Evolutionary conservation across 92 coral and sea anemone genomes (phyloP).

Genomic region (Meandrina meandrites): DNA sequence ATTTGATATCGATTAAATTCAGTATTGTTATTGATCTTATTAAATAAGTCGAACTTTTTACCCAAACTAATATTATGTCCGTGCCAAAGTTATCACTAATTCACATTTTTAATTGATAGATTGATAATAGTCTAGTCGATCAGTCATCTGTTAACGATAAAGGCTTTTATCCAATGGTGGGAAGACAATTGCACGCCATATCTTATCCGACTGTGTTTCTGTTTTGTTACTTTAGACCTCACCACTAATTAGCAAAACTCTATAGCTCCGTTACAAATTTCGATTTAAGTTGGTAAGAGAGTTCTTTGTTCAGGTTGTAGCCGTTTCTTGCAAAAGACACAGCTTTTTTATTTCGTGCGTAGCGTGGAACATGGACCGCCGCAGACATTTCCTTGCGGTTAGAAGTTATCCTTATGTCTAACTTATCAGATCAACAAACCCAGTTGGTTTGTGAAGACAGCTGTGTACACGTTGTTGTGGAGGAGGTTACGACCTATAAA

Average conservation of each 20-base stretch:
- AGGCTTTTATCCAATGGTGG: background rate
- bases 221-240: background rate
- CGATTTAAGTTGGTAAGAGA: background rate
- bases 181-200: background rate
- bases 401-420: background rate
- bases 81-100: background rate
- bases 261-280: background rate
- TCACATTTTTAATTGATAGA: background rate
- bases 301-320: background rate
- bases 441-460: conserved; percentile 14
- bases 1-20: too few relatives aligned
- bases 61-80: background rate
- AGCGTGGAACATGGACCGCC: background rate
- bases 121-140: background rate
- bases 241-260: background rate
- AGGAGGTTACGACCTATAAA: background rate
- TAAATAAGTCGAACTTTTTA: background rate
- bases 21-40: too few relatives aligned
- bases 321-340: background rate
- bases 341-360: background rate
- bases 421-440: background rate
- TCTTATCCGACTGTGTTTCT: background rate
- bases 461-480: background rate
- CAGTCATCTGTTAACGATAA: background rate
- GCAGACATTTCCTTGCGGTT: conserved; percentile 2